Conservation (phyloP, 2,113 vertebrate species). For the Fulica atra region DNA sequence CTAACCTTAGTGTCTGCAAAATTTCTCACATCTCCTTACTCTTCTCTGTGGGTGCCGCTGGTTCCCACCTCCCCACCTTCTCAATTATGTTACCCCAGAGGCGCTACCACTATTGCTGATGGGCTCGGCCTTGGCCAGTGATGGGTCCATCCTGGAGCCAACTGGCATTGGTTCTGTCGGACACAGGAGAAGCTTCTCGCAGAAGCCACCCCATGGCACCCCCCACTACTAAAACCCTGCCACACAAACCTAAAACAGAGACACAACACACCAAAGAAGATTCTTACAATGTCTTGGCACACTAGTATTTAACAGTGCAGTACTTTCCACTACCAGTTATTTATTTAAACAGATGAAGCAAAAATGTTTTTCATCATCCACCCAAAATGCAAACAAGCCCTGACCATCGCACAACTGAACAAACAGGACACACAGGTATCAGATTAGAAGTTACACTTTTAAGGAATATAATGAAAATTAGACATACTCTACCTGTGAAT, state of each 20-base stretch:
- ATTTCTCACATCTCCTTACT: too few relatives aligned
- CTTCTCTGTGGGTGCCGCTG: too few relatives aligned
- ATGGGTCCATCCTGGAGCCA: too few relatives aligned
- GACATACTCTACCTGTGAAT: constrained; percentile 87
- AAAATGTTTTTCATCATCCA: background rate
- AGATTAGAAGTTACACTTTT: background rate
- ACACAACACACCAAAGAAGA: background rate
- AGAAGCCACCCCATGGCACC: too few relatives aligned
- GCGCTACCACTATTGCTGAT: too few relatives aligned
- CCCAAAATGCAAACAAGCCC: background rate
- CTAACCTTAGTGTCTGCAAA: too few relatives aligned
- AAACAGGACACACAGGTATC: background rate
- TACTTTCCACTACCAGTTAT: background rate
- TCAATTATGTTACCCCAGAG: too few relatives aligned
- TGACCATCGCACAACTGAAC: background rate
- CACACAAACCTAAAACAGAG: background rate
- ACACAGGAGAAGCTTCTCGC: too few relatives aligned
- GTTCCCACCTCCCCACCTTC: too few relatives aligned
- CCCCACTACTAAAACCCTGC: too few relatives aligned
- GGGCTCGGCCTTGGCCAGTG: too few relatives aligned
- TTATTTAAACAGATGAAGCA: background rate
- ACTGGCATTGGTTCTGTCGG: too few relatives aligned
- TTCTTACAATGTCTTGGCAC: background rate
- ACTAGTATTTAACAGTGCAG: background rate
- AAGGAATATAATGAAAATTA: background rate